phyloP scores from a whole-genome alignment of 2,797 vertebrate genomes.

The Nyctalus aviator region DNA sequence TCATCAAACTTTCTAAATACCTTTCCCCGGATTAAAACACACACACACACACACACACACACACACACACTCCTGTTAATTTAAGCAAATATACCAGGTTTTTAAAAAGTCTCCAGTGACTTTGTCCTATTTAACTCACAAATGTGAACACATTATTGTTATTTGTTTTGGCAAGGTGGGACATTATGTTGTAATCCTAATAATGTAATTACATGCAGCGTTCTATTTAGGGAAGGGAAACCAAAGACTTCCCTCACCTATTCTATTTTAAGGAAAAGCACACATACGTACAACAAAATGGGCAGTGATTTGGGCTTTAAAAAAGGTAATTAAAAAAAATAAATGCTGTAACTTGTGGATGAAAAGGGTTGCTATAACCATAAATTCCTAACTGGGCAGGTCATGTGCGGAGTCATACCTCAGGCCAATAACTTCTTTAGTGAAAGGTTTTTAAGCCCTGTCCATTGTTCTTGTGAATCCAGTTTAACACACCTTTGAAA shows the following conservation, averaged over 20 bases:
- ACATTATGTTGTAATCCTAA: background rate
- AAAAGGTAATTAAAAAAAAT: background rate
- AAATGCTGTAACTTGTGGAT: background rate
- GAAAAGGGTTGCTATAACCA: background rate
- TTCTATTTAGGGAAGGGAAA: slow-evolving; percentile 1
- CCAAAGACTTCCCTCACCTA: background rate
- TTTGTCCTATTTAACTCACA: background rate
- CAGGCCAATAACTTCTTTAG: background rate
- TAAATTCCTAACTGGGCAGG: background rate
- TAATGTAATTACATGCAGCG: background rate
- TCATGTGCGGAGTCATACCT: background rate
- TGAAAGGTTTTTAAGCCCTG: background rate
- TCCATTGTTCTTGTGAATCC: background rate
- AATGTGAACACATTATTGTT: background rate
- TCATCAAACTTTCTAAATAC: background rate
- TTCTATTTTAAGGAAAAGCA: slow-evolving; percentile 16
- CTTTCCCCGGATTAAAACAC: background rate
- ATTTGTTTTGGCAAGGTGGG: background rate
- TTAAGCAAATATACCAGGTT: background rate
- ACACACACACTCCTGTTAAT: background rate
- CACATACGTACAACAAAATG: background rate
- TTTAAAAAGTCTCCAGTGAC: slow-evolving; percentile 2
- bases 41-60: too few species aligned
- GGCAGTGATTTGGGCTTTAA: background rate
- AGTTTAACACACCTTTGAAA: background rate